These are phyloP conservation scores for Suncus etruscus DNA, from an alignment of 2,113 vertebrate species.

Conservation along the genomic window DNA sequence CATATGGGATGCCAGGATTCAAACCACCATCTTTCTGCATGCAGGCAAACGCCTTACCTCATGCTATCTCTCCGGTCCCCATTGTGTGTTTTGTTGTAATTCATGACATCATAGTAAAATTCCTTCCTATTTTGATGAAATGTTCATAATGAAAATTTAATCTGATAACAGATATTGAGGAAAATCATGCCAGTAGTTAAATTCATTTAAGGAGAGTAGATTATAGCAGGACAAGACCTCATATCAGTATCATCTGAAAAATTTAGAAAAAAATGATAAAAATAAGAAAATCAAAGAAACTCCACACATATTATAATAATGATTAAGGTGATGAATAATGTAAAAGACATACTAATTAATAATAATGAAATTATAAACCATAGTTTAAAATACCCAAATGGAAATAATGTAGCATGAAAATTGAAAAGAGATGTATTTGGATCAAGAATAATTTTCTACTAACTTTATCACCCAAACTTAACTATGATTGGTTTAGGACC, in stretches of 20 bases:
- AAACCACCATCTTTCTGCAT: no score
- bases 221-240: not conserved
- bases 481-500: not conserved
- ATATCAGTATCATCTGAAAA: not conserved
- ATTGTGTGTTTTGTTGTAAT: not conserved
- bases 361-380: conserved; percentile 57
- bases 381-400: conserved; percentile 36
- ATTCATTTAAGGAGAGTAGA: not conserved
- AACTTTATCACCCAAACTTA: not conserved
- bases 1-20: no score
- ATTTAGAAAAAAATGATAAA: conserved; percentile 34
- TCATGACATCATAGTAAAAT: not conserved
- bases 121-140: not conserved
- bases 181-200: not conserved
- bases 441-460: conserved; percentile 20
- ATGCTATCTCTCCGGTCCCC: not conserved
- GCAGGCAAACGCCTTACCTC: no score
- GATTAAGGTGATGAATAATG: conserved; percentile 26
- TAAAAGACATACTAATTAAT: conserved; percentile 59
- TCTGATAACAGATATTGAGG: not conserved
- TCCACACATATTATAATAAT: conserved; percentile 41
- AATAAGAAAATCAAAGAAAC: conserved; percentile 27
- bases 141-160: not conserved
- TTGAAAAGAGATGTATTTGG: conserved; percentile 41
- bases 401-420: conserved; percentile 56